Evolutionary conservation across 1,140 invertebrate genomes (phyloP).

Genomic region (Hestina assimilis): DNA sequence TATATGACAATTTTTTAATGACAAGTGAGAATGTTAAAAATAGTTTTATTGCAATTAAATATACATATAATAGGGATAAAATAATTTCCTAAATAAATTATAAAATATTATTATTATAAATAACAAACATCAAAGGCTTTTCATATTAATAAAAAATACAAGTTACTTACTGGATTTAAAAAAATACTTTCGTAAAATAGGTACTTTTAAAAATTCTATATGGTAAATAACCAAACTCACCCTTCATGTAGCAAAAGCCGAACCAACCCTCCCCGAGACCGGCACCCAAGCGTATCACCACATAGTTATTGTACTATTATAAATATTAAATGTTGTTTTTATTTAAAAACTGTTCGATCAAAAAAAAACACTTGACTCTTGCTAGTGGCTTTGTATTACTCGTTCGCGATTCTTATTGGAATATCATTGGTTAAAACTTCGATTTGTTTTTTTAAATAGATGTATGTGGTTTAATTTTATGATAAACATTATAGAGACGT

Average conservation of each 20-base stretch:
- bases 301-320: constrained; percentile 27
- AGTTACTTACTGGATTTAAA: background rate
- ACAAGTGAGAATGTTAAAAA: too few species aligned
- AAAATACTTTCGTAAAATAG: background rate
- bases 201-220: background rate
- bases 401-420: constrained; percentile 2
- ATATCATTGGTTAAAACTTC: constrained; percentile 10
- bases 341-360: constrained; percentile 30
- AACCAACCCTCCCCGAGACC: constrained; percentile 35
- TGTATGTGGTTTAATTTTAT: constrained; percentile 4
- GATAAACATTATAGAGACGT: constrained; percentile 46
- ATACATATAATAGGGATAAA: too few species aligned
- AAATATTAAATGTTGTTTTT: constrained; percentile 38
- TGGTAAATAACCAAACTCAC: constrained; percentile 42
- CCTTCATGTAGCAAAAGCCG: constrained; percentile 58
- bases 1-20: too few species aligned
- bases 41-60: too few species aligned
- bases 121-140: too few species aligned
- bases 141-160: too few species aligned
- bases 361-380: constrained; percentile 33
- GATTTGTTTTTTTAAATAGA: constrained; percentile 3
- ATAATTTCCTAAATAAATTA: too few species aligned
- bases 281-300: constrained; percentile 36
- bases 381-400: background rate
- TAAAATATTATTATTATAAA: too few species aligned